Conservation (phyloP, 2,113 vertebrate species). For the Amphiprion ocellaris region DNA sequence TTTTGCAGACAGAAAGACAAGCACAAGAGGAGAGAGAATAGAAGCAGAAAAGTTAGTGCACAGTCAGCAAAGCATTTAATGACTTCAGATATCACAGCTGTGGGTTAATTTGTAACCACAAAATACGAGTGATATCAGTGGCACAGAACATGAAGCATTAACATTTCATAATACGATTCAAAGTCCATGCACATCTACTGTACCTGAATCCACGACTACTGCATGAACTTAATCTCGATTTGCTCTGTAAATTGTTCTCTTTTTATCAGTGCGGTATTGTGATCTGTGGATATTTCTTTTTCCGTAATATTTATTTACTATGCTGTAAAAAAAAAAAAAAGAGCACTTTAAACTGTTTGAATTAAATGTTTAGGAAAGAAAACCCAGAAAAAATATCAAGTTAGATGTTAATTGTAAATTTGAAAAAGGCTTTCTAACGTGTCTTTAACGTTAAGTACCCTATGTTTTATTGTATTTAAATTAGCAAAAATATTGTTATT, state of each 20-base stretch:
- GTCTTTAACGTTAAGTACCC: too few relatives aligned
- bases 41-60: neutral
- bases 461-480: too few relatives aligned
- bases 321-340: too few relatives aligned
- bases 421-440: too few relatives aligned
- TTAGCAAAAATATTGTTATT: too few relatives aligned
- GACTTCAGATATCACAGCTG: neutral
- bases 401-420: too few relatives aligned
- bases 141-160: conserved; percentile 2
- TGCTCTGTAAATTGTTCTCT: neutral
- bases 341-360: too few relatives aligned
- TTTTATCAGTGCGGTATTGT: neutral
- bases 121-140: conserved; percentile 16
- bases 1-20: neutral
- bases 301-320: neutral
- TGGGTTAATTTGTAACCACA: conserved; percentile 3
- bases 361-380: too few relatives aligned
- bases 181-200: conserved; percentile 10
- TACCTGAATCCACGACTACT: neutral
- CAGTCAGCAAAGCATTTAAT: neutral
- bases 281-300: too few relatives aligned
- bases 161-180: conserved; percentile 9
- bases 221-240: neutral
- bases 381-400: too few relatives aligned
- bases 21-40: neutral